Evolutionary conservation across 1,140 invertebrate species (phyloP).

Genomic region (Orchesella cincta): DNA sequence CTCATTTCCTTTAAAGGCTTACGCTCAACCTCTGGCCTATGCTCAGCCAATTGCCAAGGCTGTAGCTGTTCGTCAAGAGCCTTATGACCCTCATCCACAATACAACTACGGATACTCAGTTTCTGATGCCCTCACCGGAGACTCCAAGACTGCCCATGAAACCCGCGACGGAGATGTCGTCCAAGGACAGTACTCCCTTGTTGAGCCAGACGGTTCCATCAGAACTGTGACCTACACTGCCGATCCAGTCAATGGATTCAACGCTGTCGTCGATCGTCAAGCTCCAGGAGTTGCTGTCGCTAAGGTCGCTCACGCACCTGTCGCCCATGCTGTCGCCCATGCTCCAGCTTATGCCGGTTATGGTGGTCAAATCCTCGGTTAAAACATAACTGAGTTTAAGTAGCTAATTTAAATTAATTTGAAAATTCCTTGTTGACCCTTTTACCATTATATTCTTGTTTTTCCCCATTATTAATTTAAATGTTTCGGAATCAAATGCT

Average conservation of each 20-base stretch:
- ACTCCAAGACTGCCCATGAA: slow-evolving; percentile 68
- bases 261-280: slow-evolving; percentile 59
- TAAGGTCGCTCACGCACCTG: slow-evolving; percentile 55
- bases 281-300: slow-evolving; percentile 22
- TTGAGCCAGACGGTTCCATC: slow-evolving; percentile 74
- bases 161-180: slow-evolving; percentile 69
- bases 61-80: slow-evolving; percentile 33
- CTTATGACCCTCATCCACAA: slow-evolving; percentile 43
- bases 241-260: slow-evolving; percentile 56
- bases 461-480: no score
- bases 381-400: no score
- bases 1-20: no score
- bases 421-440: no score
- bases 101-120: slow-evolving; percentile 60
- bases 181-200: slow-evolving; percentile 71
- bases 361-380: no score
- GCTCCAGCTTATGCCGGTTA: slow-evolving; percentile 14
- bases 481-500: no score
- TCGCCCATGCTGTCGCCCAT: not conserved
- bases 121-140: slow-evolving; percentile 67
- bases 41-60: not conserved
- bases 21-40: not conserved
- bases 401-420: no score
- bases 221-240: slow-evolving; percentile 69
- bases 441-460: no score